Conservation (phyloP, 2,888 invertebrate species). For the Ecdyonurus torrentis region DNA sequence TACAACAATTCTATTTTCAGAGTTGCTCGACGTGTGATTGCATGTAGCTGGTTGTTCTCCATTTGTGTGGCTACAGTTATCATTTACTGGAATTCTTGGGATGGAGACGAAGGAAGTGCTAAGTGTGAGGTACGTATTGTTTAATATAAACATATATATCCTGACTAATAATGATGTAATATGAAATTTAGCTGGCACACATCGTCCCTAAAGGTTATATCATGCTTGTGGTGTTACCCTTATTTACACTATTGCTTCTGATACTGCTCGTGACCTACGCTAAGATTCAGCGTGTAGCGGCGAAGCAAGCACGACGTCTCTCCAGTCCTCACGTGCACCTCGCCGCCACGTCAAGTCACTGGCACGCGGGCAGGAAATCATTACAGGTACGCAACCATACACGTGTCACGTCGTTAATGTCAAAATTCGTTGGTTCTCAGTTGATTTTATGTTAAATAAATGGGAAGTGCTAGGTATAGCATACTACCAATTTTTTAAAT, state of each 20-base stretch:
- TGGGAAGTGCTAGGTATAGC: too few relatives aligned
- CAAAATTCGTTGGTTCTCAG: too few relatives aligned
- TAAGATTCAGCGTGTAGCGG: conserved; percentile 62
- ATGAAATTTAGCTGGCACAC: neutral
- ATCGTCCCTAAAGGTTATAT: conserved; percentile 18
- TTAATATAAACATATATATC: neutral
- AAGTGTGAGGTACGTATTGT: conserved; percentile 38
- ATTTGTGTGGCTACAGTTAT: conserved; percentile 49
- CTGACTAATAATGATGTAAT: neutral
- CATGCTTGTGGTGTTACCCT: conserved; percentile 41
- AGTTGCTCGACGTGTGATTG: conserved; percentile 42
- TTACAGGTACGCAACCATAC: conserved; percentile 44
- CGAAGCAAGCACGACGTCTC: conserved; percentile 49
- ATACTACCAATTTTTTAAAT: too few relatives aligned
- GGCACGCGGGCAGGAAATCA: conserved; percentile 46
- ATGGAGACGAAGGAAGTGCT: conserved; percentile 45
- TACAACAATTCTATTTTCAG: conserved; percentile 18
- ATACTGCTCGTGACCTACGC: conserved; percentile 58
- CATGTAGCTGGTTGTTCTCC: conserved; percentile 48
- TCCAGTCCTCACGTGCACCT: conserved; percentile 28
- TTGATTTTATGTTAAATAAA: too few relatives aligned
- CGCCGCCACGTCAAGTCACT: neutral
- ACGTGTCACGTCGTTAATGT: too few relatives aligned
- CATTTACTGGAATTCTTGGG: conserved; percentile 63
- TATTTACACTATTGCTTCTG: conserved; percentile 55